phyloP scores from a whole-genome alignment of 2,797 vertebrate genomes.

The Phoeniculus purpureus region DNA sequence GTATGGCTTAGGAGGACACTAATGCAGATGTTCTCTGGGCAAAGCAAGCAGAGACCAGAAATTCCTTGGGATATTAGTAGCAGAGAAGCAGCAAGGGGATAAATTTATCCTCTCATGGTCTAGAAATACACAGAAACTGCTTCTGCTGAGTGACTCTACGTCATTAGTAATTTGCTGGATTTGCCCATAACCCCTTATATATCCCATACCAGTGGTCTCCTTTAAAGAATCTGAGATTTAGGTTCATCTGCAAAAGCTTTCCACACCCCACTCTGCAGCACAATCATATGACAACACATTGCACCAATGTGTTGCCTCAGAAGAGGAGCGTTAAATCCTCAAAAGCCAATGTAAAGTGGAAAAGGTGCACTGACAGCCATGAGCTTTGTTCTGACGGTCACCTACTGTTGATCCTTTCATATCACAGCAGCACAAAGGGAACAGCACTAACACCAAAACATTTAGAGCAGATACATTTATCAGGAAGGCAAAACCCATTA shows the following conservation, averaged over 20 bases:
- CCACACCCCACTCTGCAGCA: neutral
- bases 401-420: neutral
- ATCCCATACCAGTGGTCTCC: neutral
- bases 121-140: neutral
- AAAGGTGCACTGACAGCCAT: neutral
- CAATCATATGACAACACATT: neutral
- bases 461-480: neutral
- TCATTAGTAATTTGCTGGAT: neutral
- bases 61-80: neutral
- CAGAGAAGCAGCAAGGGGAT: neutral
- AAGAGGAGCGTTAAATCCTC: neutral
- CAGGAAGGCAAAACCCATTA: neutral
- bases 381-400: neutral
- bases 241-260: neutral
- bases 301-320: neutral
- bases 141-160: neutral
- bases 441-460: neutral
- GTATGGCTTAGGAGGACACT: neutral
- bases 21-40: neutral
- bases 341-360: neutral
- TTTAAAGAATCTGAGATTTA: neutral
- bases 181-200: neutral
- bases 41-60: neutral
- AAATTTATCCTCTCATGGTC: neutral
- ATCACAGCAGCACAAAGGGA: fast-evolving